Evolutionary conservation across 2,797 vertebrate genomes (phyloP).

Genomic region (Simalia tracyae): DNA sequence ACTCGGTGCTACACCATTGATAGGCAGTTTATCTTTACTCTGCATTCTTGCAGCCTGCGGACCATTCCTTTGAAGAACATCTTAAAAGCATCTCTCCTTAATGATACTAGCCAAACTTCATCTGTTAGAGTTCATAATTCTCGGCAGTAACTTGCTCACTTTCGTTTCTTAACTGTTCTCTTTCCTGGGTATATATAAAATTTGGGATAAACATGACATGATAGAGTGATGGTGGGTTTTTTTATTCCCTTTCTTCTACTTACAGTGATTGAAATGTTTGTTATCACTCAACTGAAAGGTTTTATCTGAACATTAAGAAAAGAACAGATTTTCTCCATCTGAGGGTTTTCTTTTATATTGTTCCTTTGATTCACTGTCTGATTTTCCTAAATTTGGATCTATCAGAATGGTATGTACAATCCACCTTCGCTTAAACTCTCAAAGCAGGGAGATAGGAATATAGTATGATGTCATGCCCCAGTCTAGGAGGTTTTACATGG

Average conservation of each 20-base stretch:
- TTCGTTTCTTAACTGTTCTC: constrained; percentile 26
- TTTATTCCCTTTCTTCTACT: neutral
- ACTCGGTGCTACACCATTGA: constrained; percentile 50
- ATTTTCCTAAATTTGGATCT: neutral
- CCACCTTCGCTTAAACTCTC: neutral
- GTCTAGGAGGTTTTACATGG: too few species aligned
- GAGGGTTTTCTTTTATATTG: neutral
- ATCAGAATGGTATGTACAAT: neutral
- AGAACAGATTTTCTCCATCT: neutral
- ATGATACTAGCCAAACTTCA: constrained; percentile 50
- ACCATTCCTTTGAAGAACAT: constrained; percentile 62
- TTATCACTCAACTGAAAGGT: neutral
- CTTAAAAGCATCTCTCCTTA: constrained; percentile 53
- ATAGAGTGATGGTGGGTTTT: neutral
- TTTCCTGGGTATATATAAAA: constrained; percentile 34
- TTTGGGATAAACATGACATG: neutral
- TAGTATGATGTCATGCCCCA: too few species aligned
- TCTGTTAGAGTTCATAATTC: constrained; percentile 47
- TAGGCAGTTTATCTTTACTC: constrained; percentile 67
- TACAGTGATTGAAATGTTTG: neutral
- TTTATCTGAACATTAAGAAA: neutral
- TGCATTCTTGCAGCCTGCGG: constrained; percentile 66
- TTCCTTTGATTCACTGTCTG: neutral
- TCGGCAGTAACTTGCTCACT: constrained; percentile 40
- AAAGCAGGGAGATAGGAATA: neutral